Conservation (phyloP, 2,888 invertebrate genomes). For the Epicampocera succincta region DNA sequence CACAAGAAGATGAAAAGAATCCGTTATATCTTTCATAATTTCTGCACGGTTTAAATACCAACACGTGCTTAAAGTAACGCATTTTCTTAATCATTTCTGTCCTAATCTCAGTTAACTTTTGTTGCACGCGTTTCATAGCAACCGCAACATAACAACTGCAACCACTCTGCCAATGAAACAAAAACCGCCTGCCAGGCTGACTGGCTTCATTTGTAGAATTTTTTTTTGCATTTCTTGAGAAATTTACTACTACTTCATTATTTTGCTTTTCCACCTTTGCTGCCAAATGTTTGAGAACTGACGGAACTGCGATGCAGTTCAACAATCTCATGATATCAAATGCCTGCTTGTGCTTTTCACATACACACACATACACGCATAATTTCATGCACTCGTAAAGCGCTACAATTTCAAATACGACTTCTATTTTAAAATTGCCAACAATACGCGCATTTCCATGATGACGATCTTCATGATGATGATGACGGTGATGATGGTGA, state of each 20-base stretch:
- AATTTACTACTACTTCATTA: constrained; percentile 25
- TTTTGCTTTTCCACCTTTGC: constrained; percentile 36
- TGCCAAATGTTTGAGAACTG: neutral
- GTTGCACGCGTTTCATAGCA: constrained; percentile 53
- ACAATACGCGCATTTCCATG: constrained; percentile 59
- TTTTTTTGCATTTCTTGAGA: constrained; percentile 24
- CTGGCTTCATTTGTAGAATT: constrained; percentile 18
- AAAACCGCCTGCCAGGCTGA: constrained; percentile 45
- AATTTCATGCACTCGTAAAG: constrained; percentile 11
- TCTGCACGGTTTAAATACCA: constrained; percentile 38
- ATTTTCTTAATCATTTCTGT: constrained; percentile 51
- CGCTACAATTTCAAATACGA: constrained; percentile 62
- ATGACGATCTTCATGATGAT: constrained; percentile 1
- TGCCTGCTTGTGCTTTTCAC: constrained; percentile 10
- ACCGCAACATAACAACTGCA: constrained; percentile 14
- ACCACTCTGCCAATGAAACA: constrained; percentile 47
- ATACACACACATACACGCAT: constrained; percentile 5
- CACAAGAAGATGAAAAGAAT: constrained; percentile 4
- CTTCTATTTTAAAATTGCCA: constrained; percentile 60
- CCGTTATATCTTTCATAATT: constrained; percentile 44
- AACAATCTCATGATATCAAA: constrained; percentile 51
- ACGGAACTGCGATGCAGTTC: constrained; percentile 19
- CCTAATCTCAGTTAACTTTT: constrained; percentile 57
- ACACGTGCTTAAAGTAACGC: constrained; percentile 67
- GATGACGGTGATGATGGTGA: constrained; percentile 17